Percentiles rank a stretch among this genome's conserved stretches.
These are phyloP conservation scores for Gymnocephalus cernua DNA, from an alignment of 2,113 vertebrate genomes.

Conservation along the genomic window DNA sequence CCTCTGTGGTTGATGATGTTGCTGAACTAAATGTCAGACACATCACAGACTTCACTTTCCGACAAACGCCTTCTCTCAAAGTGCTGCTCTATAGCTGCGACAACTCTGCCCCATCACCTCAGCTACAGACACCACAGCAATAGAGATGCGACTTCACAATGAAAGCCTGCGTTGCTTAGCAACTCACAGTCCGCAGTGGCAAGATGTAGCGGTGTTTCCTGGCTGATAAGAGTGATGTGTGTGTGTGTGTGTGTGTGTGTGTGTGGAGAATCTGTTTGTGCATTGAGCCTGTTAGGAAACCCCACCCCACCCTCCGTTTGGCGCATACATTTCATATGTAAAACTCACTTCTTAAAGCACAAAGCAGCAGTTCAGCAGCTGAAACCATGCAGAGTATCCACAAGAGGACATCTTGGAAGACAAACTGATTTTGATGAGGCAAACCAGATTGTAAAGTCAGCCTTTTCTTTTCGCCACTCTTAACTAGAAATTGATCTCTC, in stretches of 20 bases:
- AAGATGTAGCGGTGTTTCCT: slow-evolving; percentile 81
- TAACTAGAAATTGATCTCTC: slow-evolving; percentile 58
- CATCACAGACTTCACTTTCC: not conserved
- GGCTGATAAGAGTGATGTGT: slow-evolving; percentile 62
- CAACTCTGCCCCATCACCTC: slow-evolving; percentile 56
- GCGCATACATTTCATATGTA: slow-evolving; percentile 31
- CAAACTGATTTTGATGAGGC: slow-evolving; percentile 6
- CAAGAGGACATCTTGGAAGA: slow-evolving; percentile 18
- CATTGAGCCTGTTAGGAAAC: slow-evolving; percentile 30
- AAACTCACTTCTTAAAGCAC: slow-evolving; percentile 19
- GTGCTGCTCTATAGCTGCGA: slow-evolving; percentile 34
- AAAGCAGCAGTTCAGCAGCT: slow-evolving; percentile 3
- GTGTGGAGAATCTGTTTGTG: slow-evolving; percentile 38
- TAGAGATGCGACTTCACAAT: slow-evolving; percentile 66
- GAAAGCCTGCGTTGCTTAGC: slow-evolving; percentile 79
- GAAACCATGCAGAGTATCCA: not conserved
- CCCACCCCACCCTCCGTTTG: not conserved
- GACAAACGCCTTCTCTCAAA: slow-evolving; percentile 7
- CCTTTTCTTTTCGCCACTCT: slow-evolving; percentile 35
- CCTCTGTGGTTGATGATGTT: not conserved
- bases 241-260: slow-evolving; percentile 44
- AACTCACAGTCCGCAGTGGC: slow-evolving; percentile 77
- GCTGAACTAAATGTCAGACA: slow-evolving; percentile 24
- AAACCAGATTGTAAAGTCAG: slow-evolving; percentile 33
- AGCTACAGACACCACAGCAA: slow-evolving; percentile 59